phyloP scores from a whole-genome alignment of 1,140 invertebrate species.

The Papilio aristodemus region DNA sequence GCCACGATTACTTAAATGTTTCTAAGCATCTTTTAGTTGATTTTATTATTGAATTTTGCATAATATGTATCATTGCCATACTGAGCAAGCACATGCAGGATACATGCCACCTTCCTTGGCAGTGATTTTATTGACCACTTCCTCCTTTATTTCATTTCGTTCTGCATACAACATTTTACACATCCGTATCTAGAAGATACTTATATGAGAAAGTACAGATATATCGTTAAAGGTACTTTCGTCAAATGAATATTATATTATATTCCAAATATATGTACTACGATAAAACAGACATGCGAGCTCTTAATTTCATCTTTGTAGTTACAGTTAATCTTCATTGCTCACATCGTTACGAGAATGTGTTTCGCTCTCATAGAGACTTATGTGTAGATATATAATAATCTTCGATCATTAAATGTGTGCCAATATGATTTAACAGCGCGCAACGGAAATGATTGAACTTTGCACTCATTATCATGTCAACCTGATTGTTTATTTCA shows the following conservation, averaged over 20 bases:
- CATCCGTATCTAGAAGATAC: slow-evolving; percentile 4
- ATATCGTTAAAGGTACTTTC: no score
- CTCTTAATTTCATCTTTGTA: no score
- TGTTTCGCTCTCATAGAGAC: no score
- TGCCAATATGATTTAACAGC: slow-evolving; percentile 11
- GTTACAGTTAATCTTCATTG: no score
- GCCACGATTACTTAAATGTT: no score
- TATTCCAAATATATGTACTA: no score
- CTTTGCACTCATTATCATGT: slow-evolving; percentile 21
- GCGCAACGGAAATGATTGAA: slow-evolving; percentile 28
- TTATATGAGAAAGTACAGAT: not conserved
- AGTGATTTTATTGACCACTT: slow-evolving; percentile 22
- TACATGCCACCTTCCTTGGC: slow-evolving; percentile 40
- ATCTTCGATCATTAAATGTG: not conserved
- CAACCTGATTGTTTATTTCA: slow-evolving; percentile 14
- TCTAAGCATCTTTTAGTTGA: no score
- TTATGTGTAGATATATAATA: not conserved
- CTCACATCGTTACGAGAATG: no score
- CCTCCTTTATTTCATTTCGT: slow-evolving; percentile 25
- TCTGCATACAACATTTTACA: slow-evolving; percentile 27
- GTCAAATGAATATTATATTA: no score
- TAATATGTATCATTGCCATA: no score
- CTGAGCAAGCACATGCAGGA: slow-evolving; percentile 33
- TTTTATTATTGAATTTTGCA: no score
- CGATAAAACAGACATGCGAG: no score